Base-by-base conservation (phyloP, 2,888 invertebrate species). In the Emmelina monodactyla region DNA sequence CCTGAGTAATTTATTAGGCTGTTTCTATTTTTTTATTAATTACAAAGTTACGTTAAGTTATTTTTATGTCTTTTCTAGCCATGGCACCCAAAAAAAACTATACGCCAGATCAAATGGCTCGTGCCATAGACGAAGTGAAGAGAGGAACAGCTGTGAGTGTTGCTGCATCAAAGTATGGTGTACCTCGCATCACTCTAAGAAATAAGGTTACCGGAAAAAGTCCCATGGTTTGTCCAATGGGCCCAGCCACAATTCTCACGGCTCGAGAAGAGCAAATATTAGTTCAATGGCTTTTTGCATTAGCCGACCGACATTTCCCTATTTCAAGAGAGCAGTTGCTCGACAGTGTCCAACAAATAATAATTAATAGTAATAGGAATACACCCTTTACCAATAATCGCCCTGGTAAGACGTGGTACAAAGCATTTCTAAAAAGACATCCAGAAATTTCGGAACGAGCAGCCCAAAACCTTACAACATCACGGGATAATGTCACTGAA, bases 401-500 rank as follows among this genome's bases (percentile, higher is more conserved):
- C 13, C 56, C 58, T 25, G 50, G 53, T 9, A 42, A 45, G 29
- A 46, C 47, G 35, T 54, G 55, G 55, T 52, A 43, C 33, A 31
- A 36, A 4, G 33, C 35, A n/a, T 55, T 57, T 39, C 33, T 43
- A 12, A 43, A 42, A 14, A 41, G 51, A 35, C 50, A 55, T 34
- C 41, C 47, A 14, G 34, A 38, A 25, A 4, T 54, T 4, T 37
- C 47, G 10, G 36, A 44, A 33, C 35, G 47, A 33, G 43, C 41
- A 9, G 35, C 48, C 5, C 44, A 58, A 47, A 53, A 53, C 38
- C 29, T 57, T 14, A 46, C 37, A 12, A 42, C 34, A 25, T 40
- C 42, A 7, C 40, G 53, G 42, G 48, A 45, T 33, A 32, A 16
- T 16, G 49, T 56, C 4, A 51, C 45, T 14, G 42, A 52, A 45